These are phyloP conservation scores for Saccostrea cuccullata DNA, from an alignment of 1,140 invertebrate genomes.

Conservation along the genomic window DNA sequence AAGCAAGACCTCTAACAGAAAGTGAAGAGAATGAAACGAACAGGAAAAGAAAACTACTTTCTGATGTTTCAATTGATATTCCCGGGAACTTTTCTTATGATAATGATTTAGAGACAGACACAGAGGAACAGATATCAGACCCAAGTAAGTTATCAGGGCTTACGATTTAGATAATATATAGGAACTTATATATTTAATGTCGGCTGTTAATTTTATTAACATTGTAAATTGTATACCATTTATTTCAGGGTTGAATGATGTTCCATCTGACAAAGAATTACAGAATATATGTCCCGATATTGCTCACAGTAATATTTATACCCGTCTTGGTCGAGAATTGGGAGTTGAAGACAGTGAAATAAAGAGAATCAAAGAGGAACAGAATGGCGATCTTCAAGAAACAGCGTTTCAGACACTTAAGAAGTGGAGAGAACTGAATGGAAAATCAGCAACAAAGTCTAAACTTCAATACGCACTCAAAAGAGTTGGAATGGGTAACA, in stretches of 20 bases:
- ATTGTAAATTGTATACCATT: not conserved
- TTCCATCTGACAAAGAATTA: not conserved
- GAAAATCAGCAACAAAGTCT: not conserved
- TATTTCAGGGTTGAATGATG: not conserved
- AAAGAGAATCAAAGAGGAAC: not conserved
- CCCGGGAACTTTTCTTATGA: too few relatives aligned
- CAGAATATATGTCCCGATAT: not conserved
- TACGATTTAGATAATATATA: too few relatives aligned
- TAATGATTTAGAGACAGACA: too few relatives aligned
- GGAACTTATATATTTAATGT: too few relatives aligned
- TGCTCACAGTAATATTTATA: not conserved
- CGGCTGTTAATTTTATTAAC: too few relatives aligned
- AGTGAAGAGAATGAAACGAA: too few relatives aligned
- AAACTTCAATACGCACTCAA: not conserved
- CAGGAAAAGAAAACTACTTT: too few relatives aligned
- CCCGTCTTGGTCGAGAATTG: not conserved
- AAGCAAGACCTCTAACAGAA: too few relatives aligned
- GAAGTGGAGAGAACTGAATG: not conserved
- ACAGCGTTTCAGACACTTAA: not conserved
- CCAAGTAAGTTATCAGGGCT: too few relatives aligned
- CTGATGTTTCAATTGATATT: too few relatives aligned
- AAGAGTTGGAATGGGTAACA: not conserved
- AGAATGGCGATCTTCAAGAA: not conserved
- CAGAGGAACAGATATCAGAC: too few relatives aligned
- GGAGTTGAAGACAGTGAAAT: not conserved